Base-by-base conservation (phyloP, 2,113 vertebrate genomes). In the Archocentrus centrarchus region DNA sequence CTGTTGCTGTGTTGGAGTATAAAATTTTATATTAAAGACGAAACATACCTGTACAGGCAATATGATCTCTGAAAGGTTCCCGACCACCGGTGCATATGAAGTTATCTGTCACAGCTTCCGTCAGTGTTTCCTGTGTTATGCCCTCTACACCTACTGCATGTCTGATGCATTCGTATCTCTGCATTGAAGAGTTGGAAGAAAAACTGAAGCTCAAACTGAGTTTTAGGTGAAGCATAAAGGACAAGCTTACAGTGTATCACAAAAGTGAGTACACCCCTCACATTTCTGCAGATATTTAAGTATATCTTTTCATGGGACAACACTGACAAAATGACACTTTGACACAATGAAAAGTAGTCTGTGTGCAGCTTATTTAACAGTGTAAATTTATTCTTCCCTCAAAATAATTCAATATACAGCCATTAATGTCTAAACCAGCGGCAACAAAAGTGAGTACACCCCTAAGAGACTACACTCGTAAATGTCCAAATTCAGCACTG, bases 41-140 rank as follows among this genome's bases (percentile, higher is more conserved):
- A 3, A 70, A 57, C 68, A 5, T 91, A 96, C 95, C 96, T 84
- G 30, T 79, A 70, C 95, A 96, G 11, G 95, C 47, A 59, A 96
- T 79, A 35, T 95, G 13, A 87, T 95, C 92, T 80, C 66, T 82
- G 0, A 0, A 5, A 1, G 22, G 86, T 1, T 0, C 0, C 1
- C 0, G 59, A 39, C 95, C 95, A 5, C 95, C 95, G 1, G 94
- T 95, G 75, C 96, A 96, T 59, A 96, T 77, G 83, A 96, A 96
- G 85, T 95, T 94, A 1, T 94, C 88, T 18, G 95, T 95, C 87
- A 96, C 94, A 4, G 83, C 68, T 1, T 70, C 70, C 9, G 44
- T 79, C 17, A 83, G 77, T 3, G 94, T 41, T 6, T 2, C 4
- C 0, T 66, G 55, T 0, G 11, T 78, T 2, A 96, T 89, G 5